A percentile compares a stretch with the other conserved stretches of the same genome.
These are phyloP conservation scores for Crypturellus undulatus DNA, from an alignment of 2,113 vertebrate genomes.

Conservation along the genomic window DNA sequence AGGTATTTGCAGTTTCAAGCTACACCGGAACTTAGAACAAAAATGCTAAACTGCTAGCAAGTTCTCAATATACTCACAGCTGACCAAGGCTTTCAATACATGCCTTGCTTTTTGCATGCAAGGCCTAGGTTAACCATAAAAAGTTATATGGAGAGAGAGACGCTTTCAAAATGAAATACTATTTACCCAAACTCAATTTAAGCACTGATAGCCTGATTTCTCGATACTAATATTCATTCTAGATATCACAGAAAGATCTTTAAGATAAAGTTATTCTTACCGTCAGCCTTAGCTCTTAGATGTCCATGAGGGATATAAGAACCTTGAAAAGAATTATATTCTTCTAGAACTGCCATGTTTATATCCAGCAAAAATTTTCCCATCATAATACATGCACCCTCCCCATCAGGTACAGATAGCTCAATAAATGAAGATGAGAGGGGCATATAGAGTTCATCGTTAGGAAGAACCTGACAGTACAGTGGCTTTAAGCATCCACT, in stretches of 20 bases:
- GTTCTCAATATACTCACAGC: neutral
- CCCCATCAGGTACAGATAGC: constrained; percentile 60
- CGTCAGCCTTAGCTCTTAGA: constrained; percentile 17
- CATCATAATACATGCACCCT: constrained; percentile 67
- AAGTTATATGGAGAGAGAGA: neutral
- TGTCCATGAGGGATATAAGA: constrained; percentile 49
- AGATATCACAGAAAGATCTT: neutral
- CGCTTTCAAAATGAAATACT: neutral
- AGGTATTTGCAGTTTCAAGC: neutral
- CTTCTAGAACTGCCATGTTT: constrained; percentile 70
- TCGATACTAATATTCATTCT: neutral
- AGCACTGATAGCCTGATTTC: neutral
- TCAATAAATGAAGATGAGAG: constrained; percentile 60
- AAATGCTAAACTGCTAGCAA: neutral
- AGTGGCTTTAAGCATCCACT: constrained; percentile 81
- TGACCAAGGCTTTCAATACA: neutral
- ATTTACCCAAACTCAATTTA: neutral
- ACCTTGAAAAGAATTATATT: constrained; percentile 36
- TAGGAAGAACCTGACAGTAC: constrained; percentile 84
- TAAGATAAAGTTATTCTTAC: constrained; percentile 47
- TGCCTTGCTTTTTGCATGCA: neutral
- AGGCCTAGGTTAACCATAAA: neutral
- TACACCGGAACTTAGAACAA: neutral
- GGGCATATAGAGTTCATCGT: constrained; percentile 80
- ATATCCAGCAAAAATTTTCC: constrained; percentile 79